phyloP scores from a whole-genome alignment of 2,888 invertebrate species.

The Gibbula magus region DNA sequence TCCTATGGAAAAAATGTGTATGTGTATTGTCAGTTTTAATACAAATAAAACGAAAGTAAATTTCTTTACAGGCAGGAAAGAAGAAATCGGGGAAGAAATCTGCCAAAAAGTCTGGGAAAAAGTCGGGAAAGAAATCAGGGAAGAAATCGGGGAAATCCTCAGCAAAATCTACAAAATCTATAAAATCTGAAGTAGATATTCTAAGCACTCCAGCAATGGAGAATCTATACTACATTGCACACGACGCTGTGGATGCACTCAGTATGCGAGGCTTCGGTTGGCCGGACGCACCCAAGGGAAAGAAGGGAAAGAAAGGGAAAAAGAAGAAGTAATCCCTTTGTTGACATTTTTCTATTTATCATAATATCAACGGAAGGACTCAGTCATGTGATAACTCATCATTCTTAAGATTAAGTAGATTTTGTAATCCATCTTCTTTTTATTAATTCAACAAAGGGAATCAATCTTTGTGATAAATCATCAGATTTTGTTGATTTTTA shows the following conservation, averaged over 20 bases:
- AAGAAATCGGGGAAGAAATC: conserved; percentile 59
- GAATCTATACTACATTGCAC: conserved; percentile 94
- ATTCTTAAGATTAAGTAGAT: too few species aligned
- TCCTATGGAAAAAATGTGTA: too few species aligned
- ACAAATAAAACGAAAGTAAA: background rate
- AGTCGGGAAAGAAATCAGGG: conserved; percentile 63
- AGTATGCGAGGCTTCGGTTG: conserved; percentile 91
- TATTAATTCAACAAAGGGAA: too few species aligned
- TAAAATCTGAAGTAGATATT: conserved; percentile 46
- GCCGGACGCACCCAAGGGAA: conserved; percentile 90
- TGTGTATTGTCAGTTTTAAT: too few species aligned
- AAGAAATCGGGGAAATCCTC: conserved; percentile 61
- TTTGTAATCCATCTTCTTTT: too few species aligned
- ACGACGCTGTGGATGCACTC: conserved; percentile 91
- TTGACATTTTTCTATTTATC: background rate
- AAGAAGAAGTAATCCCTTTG: conserved; percentile 37
- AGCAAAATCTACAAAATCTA: conserved; percentile 59
- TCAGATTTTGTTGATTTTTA: too few species aligned
- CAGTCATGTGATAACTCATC: too few species aligned
- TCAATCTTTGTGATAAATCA: too few species aligned
- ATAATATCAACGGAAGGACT: background rate
- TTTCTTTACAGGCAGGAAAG: conserved; percentile 51
- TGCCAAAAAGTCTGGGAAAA: conserved; percentile 63
- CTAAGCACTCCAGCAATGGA: conserved; percentile 91
- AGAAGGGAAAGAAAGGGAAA: conserved; percentile 74